Evolutionary conservation across 2,888 invertebrate species (phyloP).

Genomic region (Ephialtes manifestator): DNA sequence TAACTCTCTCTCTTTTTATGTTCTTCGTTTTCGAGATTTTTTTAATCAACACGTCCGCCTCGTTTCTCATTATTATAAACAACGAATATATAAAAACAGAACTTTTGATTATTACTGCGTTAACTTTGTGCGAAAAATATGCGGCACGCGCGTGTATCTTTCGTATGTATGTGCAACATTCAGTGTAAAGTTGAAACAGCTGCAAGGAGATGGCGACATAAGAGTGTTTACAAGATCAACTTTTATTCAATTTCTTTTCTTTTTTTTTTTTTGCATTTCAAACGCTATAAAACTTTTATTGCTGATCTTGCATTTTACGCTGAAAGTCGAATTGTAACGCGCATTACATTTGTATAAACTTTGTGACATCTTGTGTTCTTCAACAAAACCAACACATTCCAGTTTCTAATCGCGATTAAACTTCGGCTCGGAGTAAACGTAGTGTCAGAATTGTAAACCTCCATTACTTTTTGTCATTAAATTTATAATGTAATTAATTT

Average conservation of each 20-base stretch:
- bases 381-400: constrained; percentile 20
- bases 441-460: neutral
- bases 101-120: constrained; percentile 39
- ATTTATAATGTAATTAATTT: too few species aligned
- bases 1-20: constrained; percentile 49
- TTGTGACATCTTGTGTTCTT: neutral
- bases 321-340: neutral
- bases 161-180: constrained; percentile 20
- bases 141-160: neutral
- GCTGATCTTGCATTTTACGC: neutral
- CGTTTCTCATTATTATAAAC: constrained; percentile 44
- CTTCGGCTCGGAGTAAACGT: neutral
- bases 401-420: constrained; percentile 19
- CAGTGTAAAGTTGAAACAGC: constrained; percentile 55
- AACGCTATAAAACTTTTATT: neutral
- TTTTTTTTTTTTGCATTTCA: constrained; percentile 13
- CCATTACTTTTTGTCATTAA: neutral
- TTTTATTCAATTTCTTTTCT: constrained; percentile 7
- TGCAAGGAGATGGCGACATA: constrained; percentile 53
- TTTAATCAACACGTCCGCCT: constrained; percentile 53
- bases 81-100: constrained; percentile 24
- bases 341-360: neutral
- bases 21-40: constrained; percentile 60
- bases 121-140: constrained; percentile 45
- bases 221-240: constrained; percentile 39